Evolutionary conservation across 1,140 invertebrate species (phyloP), one percentile per base, ranked within the genome.

Genomic region (Doryteuthis pealeii): DNA sequence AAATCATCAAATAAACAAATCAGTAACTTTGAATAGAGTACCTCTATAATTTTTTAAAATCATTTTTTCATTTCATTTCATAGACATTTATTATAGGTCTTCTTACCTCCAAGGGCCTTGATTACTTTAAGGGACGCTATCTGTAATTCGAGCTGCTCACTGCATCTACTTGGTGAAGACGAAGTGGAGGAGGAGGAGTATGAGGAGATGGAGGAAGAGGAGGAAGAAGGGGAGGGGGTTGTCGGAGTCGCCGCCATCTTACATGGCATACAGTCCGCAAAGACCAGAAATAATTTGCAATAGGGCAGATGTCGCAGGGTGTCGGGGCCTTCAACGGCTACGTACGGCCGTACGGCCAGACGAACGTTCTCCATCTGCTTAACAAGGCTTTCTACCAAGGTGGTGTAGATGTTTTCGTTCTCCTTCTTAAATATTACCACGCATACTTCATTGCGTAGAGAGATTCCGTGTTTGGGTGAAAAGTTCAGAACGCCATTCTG

Each of bases 381-480:
- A 14, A 84, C 31, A 31, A 80, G 72, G 2, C 75, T 62, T n/a
- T 82, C 80, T 2, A 78, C 68, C 22, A 79, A 67, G 8, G 76
- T 76, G 4, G 76, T 65, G 8, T 74, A 76, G n/a, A 80, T 74
- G n/a, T 78, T 77, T 14, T 74, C 49, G 72, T 78, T 76, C 45
- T 81, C 77, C 31, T 77, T 74, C n/a, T 77, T 77, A 54, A 84
- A 81, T 6, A 79, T 66, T 0, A 82, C 72, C 8, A 82, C 72
- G 70, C 82, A 84, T 26, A 82, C 70, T 58, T 84, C 82, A 28
- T 80, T 80, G 33, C 74, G 79, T 15, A 82, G 72, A 49, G 72
- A 76, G 1, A 80, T 65, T 14, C 76, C 78, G 30, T 79, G 79
- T 71, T 82, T 83, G 8, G 81, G 79, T 0, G 75, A 74, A 66